Evolutionary conservation across 2,113 vertebrate species (phyloP), one percentile per base, ranked within the genome.

Genomic region (Lontra canadensis): DNA sequence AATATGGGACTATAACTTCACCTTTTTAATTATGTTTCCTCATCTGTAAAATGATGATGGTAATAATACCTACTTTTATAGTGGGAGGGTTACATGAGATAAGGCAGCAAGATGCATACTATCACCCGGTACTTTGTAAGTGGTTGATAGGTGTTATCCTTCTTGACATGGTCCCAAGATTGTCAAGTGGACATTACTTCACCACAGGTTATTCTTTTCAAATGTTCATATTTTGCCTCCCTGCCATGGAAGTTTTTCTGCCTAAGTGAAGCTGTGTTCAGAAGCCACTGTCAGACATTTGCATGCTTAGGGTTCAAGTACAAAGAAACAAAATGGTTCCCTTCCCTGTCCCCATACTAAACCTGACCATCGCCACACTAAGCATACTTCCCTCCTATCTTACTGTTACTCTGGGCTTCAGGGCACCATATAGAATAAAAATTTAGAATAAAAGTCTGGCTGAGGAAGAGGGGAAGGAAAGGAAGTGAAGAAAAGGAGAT

Each of bases 71-170:
- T 71, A 23, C 3, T 74, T 52, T 91, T 78, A 67, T 12, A 80
- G 0, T 36, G 34, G n/a, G 26, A 84, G 15, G 12, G 74, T 29
- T 21, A 80, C 21, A 1, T 26, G 55, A 67, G 17, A 2, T 10
- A 21, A 52, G 3, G 0, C 4, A 47, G 25, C 1, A 13, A 39
- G 44, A 4, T 20, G 1, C 14, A 31, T 7, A 34, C 17, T 21
- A 0, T 3, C 15, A 47, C 25, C 13, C 6, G 0, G 12, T 1
- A 8, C 29, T 92, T 39, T 57, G n/a, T 47, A n/a, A 95, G 71
- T 0, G 2, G n/a, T 17, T 31, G 13, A 7, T 36, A 0, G 44
- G 29, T 55, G 63, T 47, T 74, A 7, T 49, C 18, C 23, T 94
- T 44, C 34, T 73, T 73, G 36, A 49, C 18, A 63, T 15, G 13